Conservation (phyloP, 2,113 vertebrate genomes). For the Spermophilus dauricus region DNA sequence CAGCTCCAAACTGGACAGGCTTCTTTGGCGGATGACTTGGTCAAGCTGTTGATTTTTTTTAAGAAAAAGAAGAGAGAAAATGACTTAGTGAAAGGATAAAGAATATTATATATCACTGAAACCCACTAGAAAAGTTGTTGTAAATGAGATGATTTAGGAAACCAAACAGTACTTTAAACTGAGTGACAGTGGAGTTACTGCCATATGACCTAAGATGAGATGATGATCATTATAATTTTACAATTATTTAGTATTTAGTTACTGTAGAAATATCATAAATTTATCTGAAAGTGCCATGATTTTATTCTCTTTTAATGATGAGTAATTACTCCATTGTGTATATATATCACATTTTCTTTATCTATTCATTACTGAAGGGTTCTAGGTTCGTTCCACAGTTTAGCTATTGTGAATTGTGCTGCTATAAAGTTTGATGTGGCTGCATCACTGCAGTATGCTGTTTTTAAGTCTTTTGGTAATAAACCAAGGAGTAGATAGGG, state of each 20-base stretch:
- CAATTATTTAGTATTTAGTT: background rate
- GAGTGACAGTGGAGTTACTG: background rate
- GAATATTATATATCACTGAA: background rate
- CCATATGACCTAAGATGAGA: background rate
- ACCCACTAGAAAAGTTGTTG: background rate
- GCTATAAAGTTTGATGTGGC: no score
- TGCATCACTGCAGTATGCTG: no score
- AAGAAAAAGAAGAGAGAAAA: background rate
- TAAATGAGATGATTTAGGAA: background rate
- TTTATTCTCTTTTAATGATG: no score
- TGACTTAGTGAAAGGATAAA: constrained; percentile 26
- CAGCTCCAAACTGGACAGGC: constrained; percentile 90
- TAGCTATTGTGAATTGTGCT: no score
- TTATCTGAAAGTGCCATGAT: no score
- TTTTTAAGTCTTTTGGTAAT: no score
- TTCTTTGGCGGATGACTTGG: constrained; percentile 88
- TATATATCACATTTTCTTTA: no score
- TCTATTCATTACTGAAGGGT: no score
- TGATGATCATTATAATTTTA: constrained; percentile 1
- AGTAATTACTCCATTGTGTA: no score
- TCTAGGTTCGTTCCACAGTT: no score
- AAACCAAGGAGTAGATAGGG: no score
- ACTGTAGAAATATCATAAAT: background rate
- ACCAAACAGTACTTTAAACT: background rate
- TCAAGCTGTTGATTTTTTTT: constrained; percentile 86